phyloP scores from a whole-genome alignment of 2,797 vertebrate species.

The Craterocephalus amniculus region DNA sequence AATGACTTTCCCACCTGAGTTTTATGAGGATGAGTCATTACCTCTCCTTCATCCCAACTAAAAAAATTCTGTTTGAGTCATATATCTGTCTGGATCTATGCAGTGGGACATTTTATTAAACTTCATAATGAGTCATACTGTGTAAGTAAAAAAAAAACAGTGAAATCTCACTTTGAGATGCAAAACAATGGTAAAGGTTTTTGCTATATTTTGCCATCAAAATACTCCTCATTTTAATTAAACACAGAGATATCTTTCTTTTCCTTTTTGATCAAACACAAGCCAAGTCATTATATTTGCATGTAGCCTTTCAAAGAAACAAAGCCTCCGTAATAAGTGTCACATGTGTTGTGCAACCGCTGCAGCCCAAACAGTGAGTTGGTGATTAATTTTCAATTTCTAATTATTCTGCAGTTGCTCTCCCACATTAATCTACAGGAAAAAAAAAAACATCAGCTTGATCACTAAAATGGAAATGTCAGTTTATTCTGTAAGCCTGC shows the following conservation, averaged over 20 bases:
- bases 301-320: slow-evolving; percentile 26
- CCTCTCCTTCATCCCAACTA: slow-evolving; percentile 26
- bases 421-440: slow-evolving; percentile 40
- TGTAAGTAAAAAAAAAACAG: too few species aligned
- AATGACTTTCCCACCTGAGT: slow-evolving; percentile 57
- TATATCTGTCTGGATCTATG: slow-evolving; percentile 11
- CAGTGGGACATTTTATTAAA: slow-evolving; percentile 14
- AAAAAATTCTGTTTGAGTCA: slow-evolving; percentile 42
- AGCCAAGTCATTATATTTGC: slow-evolving; percentile 27
- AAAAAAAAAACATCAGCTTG: slow-evolving; percentile 44
- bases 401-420: slow-evolving; percentile 36
- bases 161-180: neutral
- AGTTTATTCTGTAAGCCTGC: slow-evolving; percentile 54
- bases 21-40: slow-evolving; percentile 56
- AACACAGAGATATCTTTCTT: neutral
- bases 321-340: slow-evolving; percentile 25
- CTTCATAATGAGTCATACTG: neutral
- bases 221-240: neutral
- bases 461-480: slow-evolving; percentile 53
- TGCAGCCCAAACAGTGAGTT: slow-evolving; percentile 16
- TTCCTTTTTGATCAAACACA: slow-evolving; percentile 9
- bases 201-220: neutral
- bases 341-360: slow-evolving; percentile 20
- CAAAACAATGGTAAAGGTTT: neutral
- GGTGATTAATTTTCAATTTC: slow-evolving; percentile 41